phyloP scores from a whole-genome alignment of 2,113 vertebrate genomes.

The Xiphophorus hellerii region DNA sequence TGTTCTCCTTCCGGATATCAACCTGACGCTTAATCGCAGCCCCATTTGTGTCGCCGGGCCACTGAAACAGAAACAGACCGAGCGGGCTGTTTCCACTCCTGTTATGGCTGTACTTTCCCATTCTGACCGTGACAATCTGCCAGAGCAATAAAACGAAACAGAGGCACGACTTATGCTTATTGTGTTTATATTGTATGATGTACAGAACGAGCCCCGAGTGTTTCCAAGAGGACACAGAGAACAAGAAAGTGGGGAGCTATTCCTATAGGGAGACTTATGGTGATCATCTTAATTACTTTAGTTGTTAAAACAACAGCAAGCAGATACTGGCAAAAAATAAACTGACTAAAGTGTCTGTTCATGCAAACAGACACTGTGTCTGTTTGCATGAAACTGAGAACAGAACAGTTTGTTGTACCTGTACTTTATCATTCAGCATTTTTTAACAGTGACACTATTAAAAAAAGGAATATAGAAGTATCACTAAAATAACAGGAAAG shows the following conservation, averaged over 20 bases:
- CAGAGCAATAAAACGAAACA: constrained; percentile 72
- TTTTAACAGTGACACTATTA: constrained; percentile 1
- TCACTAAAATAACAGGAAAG: no score
- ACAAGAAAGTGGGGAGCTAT: background rate
- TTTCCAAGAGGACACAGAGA: constrained; percentile 47
- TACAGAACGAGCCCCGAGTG: constrained; percentile 58
- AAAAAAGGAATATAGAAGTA: background rate
- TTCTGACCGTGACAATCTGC: constrained; percentile 61
- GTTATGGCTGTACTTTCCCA: constrained; percentile 73
- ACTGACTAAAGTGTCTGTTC: background rate
- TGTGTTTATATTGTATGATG: constrained; percentile 70
- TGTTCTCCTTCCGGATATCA: constrained; percentile 74
- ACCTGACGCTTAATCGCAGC: constrained; percentile 71
- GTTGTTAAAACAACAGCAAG: constrained; percentile 15
- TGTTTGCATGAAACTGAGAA: background rate
- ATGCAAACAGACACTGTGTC: background rate
- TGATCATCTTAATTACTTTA: constrained; percentile 32
- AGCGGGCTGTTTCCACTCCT: constrained; percentile 81
- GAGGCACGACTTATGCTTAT: constrained; percentile 69
- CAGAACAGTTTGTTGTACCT: background rate
- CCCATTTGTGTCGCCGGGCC: constrained; percentile 65
- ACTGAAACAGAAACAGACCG: constrained; percentile 64
- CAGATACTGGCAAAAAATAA: background rate
- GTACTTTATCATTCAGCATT: constrained; percentile 15
- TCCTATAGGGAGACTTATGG: constrained; percentile 19